Conservation (phyloP, 2,888 invertebrate genomes). For the Auanema sp. region DNA sequence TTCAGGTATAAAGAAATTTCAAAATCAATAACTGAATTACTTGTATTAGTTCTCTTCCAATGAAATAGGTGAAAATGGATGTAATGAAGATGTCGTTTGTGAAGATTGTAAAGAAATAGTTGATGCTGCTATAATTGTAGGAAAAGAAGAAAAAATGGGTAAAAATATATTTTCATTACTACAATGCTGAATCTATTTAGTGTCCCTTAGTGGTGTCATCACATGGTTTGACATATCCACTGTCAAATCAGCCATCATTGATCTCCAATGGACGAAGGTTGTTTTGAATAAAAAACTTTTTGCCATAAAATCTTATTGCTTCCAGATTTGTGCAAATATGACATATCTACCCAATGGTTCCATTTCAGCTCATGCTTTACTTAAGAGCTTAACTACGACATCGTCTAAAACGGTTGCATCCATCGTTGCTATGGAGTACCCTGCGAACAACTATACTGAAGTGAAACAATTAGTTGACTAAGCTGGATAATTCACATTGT, state of each 20-base stretch:
- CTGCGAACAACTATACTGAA: conserved; percentile 50
- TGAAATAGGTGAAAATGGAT: conserved; percentile 14
- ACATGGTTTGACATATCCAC: conserved; percentile 42
- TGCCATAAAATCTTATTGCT: no score
- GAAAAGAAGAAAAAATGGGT: conserved; percentile 36
- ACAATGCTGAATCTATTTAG: conserved; percentile 8
- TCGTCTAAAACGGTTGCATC: conserved; percentile 39
- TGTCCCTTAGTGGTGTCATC: conserved; percentile 38
- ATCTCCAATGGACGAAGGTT: conserved; percentile 46
- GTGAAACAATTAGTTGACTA: conserved; percentile 16
- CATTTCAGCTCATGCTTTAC: conserved; percentile 35
- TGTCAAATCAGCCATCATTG: conserved; percentile 39
- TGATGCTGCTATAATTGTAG: conserved; percentile 44
- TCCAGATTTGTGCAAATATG: conserved; percentile 40
- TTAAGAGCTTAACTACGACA: conserved; percentile 31
- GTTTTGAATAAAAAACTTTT: no score
- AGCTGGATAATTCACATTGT: background rate
- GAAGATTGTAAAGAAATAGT: conserved; percentile 35
- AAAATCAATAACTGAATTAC: background rate
- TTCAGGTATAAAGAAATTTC: conserved; percentile 2
- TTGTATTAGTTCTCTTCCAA: background rate
- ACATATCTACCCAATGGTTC: conserved; percentile 44
- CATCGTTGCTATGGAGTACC: conserved; percentile 48
- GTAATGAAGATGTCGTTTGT: conserved; percentile 29
- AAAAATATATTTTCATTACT: background rate